A percentile compares a stretch with the other conserved stretches of the same genome.
These are phyloP conservation scores for Catostylus mosaicus DNA, from an alignment of 30 jellyfish, hydroid and myxozoan genomes.

Conservation along the genomic window DNA sequence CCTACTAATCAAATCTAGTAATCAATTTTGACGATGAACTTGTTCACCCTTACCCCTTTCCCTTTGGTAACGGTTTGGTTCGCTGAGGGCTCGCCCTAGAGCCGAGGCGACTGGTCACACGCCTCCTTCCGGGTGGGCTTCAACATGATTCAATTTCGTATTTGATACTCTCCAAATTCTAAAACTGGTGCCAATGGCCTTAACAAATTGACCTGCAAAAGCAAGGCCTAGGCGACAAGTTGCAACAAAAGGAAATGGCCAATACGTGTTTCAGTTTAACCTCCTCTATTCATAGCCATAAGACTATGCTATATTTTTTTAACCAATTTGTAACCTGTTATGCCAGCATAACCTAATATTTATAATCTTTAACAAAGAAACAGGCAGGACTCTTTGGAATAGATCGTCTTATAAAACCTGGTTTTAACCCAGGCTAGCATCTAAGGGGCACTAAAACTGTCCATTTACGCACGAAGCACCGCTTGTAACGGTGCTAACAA, in stretches of 20 bases:
- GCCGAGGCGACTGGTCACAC: no score
- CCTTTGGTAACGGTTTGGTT: no score
- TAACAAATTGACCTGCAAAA: constrained; percentile 30
- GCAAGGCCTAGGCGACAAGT: neutral
- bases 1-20: no score
- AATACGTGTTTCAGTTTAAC: neutral
- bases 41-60: no score
- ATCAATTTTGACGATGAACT: no score
- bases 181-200: constrained; percentile 2
- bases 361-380: neutral
- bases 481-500: constrained; percentile 10
- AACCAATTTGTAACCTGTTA: neutral
- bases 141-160: no score
- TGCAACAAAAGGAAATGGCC: neutral
- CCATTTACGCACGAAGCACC: constrained; percentile 25
- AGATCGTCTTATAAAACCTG: constrained; percentile 13
- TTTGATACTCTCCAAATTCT: neutral
- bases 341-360: constrained; percentile 44
- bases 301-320: no score
- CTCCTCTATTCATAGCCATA: no score
- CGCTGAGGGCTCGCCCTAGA: no score
- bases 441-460: constrained; percentile 39
- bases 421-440: constrained; percentile 21
- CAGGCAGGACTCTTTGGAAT: neutral
- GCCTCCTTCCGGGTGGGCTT: no score